These are phyloP conservation scores for Euborellia annulipes DNA, from an alignment of 1,140 invertebrate species.

Conservation along the genomic window DNA sequence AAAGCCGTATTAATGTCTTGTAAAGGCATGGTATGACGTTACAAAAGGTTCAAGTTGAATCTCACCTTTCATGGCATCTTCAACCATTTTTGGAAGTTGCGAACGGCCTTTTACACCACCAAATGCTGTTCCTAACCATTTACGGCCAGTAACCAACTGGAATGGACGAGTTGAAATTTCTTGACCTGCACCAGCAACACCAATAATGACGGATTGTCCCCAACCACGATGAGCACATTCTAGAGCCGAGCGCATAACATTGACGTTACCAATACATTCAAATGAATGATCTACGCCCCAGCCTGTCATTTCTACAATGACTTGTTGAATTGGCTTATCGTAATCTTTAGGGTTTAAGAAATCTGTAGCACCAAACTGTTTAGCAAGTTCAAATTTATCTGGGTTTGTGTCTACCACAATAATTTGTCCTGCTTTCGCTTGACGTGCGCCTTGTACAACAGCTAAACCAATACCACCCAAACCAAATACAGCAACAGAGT, in stretches of 20 bases:
- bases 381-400: slow-evolving; percentile 35
- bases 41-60: slow-evolving; percentile 49
- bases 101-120: too few relatives aligned
- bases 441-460: slow-evolving; percentile 42
- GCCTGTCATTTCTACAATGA: slow-evolving; percentile 81
- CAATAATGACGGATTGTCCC: slow-evolving; percentile 93
- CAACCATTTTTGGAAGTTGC: slow-evolving; percentile 44
- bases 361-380: background rate
- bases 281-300: slow-evolving; percentile 97
- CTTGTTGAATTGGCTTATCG: slow-evolving; percentile 68
- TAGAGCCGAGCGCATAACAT: slow-evolving; percentile 88
- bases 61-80: slow-evolving; percentile 37
- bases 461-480: slow-evolving; percentile 45
- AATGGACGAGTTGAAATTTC: slow-evolving; percentile 94
- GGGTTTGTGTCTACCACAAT: slow-evolving; percentile 44
- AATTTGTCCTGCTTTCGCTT: slow-evolving; percentile 35
- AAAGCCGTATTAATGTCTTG: slow-evolving; percentile 44
- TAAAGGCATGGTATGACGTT: slow-evolving; percentile 33
- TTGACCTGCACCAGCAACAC: slow-evolving; percentile 80
- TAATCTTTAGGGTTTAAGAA: slow-evolving; percentile 17
- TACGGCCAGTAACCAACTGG: slow-evolving; percentile 83
- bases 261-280: slow-evolving; percentile 95
- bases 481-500: slow-evolving; percentile 34
- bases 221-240: slow-evolving; percentile 97
- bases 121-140: slow-evolving; percentile 91